Percentiles rank a stretch among this genome's conserved stretches.
These are phyloP conservation scores for Ascidia mentula DNA, from an alignment of 23 tunicate genomes.

Conservation along the genomic window DNA sequence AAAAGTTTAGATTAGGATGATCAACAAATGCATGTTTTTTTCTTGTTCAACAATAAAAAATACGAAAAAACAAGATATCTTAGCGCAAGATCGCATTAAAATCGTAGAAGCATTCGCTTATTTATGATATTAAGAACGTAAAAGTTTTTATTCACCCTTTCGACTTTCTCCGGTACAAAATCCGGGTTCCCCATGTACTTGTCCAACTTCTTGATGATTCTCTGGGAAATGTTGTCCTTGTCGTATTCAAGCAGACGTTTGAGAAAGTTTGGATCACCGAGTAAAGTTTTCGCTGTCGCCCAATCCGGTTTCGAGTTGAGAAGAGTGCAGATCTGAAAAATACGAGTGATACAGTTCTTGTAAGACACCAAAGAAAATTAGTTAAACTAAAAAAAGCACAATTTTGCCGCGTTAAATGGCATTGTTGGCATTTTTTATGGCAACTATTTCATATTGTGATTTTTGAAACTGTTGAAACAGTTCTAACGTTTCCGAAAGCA, in stretches of 20 bases:
- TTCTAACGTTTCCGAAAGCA: no score
- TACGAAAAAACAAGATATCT: no score
- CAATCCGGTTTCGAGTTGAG: constrained; percentile 86
- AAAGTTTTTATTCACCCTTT: constrained; percentile 43
- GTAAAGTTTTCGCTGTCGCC: constrained; percentile 81
- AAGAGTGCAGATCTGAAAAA: constrained; percentile 68
- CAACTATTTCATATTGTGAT: no score
- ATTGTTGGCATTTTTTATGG: no score
- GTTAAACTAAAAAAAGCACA: no score
- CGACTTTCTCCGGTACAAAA: constrained; percentile 96
- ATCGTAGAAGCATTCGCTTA: neutral
- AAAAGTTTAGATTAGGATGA: no score
- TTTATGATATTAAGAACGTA: neutral
- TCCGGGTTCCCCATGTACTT: constrained; percentile 91
- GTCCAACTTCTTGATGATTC: constrained; percentile 65
- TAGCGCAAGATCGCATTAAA: neutral
- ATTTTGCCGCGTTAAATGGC: no score
- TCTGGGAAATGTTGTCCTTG: constrained; percentile 89
- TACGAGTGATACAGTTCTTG: no score
- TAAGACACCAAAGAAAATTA: no score
- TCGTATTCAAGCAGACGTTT: constrained; percentile 80
- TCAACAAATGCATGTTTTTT: no score
- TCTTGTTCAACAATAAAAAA: no score
- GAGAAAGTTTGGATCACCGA: constrained; percentile 89
- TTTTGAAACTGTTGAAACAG: no score